Base-by-base conservation (phyloP, 2,888 invertebrate species). In the Phaedon cochleariae region DNA sequence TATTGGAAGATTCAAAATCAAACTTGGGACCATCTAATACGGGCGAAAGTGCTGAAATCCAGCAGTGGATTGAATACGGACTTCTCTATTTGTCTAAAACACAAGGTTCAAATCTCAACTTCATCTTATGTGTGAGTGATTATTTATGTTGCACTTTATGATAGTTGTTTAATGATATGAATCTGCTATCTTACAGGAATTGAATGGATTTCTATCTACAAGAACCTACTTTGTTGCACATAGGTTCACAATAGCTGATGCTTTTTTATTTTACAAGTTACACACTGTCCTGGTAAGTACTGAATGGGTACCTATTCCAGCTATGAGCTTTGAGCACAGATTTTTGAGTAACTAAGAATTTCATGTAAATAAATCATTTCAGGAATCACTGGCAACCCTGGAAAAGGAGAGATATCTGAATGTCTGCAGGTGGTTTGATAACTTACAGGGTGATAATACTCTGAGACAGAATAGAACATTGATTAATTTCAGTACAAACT, bases 391-490 rank as follows among this genome's bases (percentile, higher is more conserved):
- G 12, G 85, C 87, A 9, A 84, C 88, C 21, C 82, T 86, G 64
- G 92, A 92, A 58, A 90, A 90, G 75, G 92, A 92, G 75, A 87
- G 88, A 58, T 86, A 88, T 66, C 77, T 92, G 21, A 88, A 92
- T 79, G 81, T 93, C 0, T 92, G 92, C 46, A 85, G 93, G 73
- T 93, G 93, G 93, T 91, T 88, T 72, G 91, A 90, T 79, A 91
- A 93, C 77, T 82, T 94, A 64, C 93, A 93, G 77, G 88, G 90
- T 65, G 87, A 90, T 64, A 86, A 88, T 0, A 85, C 85, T 77
- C 84, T 92, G n/a, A 86, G 90, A 59, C 85, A 85, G 64, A 82
- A 84, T 58, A 82, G 86, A 72, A 81, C 83, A 68, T 46, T 85
- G 9, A 78, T 87, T 61, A 82, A 85, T 76, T 87, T 87, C 70